Conservation (phyloP, 2,888 invertebrate genomes). For the Folsomia manolachei region DNA sequence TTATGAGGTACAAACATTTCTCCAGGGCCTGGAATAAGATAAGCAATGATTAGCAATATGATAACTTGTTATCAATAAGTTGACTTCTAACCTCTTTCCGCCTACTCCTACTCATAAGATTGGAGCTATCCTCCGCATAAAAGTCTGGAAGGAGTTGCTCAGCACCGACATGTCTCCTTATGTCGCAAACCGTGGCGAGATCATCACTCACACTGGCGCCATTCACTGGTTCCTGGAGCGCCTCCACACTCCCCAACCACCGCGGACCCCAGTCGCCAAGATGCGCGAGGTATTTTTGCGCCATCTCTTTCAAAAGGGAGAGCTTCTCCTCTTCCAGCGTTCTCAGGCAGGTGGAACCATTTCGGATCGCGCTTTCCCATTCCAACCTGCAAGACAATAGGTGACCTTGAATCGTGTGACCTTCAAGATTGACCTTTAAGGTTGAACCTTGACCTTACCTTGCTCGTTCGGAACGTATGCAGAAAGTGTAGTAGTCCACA, state of each 20-base stretch:
- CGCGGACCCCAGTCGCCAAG: slow-evolving; percentile 74
- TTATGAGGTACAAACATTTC: slow-evolving; percentile 78
- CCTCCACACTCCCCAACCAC: slow-evolving; percentile 65
- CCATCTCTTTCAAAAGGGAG: slow-evolving; percentile 70
- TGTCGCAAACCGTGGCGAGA: slow-evolving; percentile 64
- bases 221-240: slow-evolving; percentile 66
- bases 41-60: not conserved
- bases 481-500: slow-evolving; percentile 87
- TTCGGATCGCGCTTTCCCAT: slow-evolving; percentile 85
- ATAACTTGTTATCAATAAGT: slow-evolving; percentile 4
- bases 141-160: slow-evolving; percentile 90
- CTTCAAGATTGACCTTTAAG: no score
- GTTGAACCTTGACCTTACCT: slow-evolving; percentile 62
- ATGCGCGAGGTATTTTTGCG: slow-evolving; percentile 61
- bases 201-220: slow-evolving; percentile 62
- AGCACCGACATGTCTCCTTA: slow-evolving; percentile 68
- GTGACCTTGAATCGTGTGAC: no score
- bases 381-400: slow-evolving; percentile 64
- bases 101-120: slow-evolving; percentile 88
- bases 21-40: slow-evolving; percentile 67
- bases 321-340: slow-evolving; percentile 85
- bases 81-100: slow-evolving; percentile 67
- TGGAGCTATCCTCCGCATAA: slow-evolving; percentile 89
- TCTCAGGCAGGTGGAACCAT: slow-evolving; percentile 82
- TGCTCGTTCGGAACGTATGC: slow-evolving; percentile 84